phyloP scores from a whole-genome alignment of 2,113 vertebrate species.

The Pyxicephalus adspersus region DNA sequence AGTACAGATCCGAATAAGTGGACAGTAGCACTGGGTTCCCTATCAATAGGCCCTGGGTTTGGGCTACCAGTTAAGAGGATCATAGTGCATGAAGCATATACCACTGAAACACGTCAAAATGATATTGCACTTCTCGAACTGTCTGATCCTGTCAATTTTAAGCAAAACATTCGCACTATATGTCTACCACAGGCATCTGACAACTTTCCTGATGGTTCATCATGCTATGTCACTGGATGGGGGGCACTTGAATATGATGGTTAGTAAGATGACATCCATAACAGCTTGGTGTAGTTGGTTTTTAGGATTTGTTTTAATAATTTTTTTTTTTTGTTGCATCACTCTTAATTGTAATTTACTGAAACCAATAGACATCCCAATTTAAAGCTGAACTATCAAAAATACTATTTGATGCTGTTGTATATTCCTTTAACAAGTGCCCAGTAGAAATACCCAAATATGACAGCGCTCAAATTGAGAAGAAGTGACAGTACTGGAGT shows the following conservation, averaged over 20 bases:
- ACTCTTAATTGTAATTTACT: too few species aligned
- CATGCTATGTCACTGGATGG: conserved; percentile 77
- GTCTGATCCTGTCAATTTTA: conserved; percentile 65
- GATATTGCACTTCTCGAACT: conserved; percentile 74
- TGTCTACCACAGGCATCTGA: conserved; percentile 73
- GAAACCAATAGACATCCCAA: too few species aligned
- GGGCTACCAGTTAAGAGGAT: conserved; percentile 63
- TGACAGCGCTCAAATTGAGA: too few species aligned
- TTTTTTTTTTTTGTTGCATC: too few species aligned
- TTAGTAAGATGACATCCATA: conserved; percentile 37
- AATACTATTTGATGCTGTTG: too few species aligned
- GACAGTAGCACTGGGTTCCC: conserved; percentile 29
- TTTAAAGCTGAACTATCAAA: too few species aligned
- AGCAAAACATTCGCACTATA: conserved; percentile 66
- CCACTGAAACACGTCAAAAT: conserved; percentile 53
- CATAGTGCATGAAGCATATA: conserved; percentile 68
- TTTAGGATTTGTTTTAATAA: too few species aligned
- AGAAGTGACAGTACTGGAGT: too few species aligned
- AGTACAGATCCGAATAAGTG: not conserved
- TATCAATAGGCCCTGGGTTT: not conserved
- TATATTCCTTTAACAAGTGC: too few species aligned
- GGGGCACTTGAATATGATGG: conserved; percentile 71
- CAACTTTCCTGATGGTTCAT: conserved; percentile 61
- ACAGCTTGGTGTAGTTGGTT: too few species aligned
- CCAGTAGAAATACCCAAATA: too few species aligned